A percentile compares a stretch with the other conserved stretches of the same genome.
These are phyloP conservation scores for Pheosia tremula DNA, from an alignment of 2,888 invertebrate genomes.

Conservation along the genomic window DNA sequence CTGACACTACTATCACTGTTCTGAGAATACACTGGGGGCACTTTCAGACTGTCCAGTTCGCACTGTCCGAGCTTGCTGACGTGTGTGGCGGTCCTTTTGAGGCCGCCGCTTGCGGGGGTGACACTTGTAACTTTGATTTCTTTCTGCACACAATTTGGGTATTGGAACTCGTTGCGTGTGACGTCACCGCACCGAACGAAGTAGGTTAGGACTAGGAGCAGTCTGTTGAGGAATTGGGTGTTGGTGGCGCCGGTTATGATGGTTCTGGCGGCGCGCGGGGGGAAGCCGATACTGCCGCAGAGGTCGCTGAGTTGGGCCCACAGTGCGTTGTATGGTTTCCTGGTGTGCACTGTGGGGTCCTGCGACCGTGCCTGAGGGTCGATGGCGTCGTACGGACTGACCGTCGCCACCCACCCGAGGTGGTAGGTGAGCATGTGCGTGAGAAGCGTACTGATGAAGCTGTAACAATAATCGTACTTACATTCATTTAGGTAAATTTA, in stretches of 20 bases:
- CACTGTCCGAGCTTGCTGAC: conserved; percentile 39
- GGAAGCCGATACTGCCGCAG: conserved; percentile 93
- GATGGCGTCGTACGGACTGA: conserved; percentile 79
- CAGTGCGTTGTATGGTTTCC: conserved; percentile 91
- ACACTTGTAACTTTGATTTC: conserved; percentile 64
- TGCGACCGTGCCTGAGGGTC: conserved; percentile 63
- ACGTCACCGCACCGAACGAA: conserved; percentile 93
- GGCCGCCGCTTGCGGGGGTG: conserved; percentile 24
- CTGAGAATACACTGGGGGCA: conserved; percentile 57
- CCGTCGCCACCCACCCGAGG: conserved; percentile 95
- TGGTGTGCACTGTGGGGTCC: conserved; percentile 21
- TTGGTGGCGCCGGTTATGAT: conserved; percentile 89
- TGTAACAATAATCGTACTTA: conserved; percentile 73
- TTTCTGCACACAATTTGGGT: conserved; percentile 59
- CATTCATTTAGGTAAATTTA: too few relatives aligned
- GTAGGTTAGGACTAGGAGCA: conserved; percentile 92
- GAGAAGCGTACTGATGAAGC: conserved; percentile 95
- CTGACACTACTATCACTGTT: conserved; percentile 65
- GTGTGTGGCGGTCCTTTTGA: conserved; percentile 46
- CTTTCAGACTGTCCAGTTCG: conserved; percentile 44
- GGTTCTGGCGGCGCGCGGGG: conserved; percentile 90
- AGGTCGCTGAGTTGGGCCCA: conserved; percentile 96
- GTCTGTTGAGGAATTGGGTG: conserved; percentile 87
- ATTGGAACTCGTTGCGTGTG: conserved; percentile 75
- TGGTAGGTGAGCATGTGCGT: conserved; percentile 96